Conservation (phyloP, 2,888 invertebrate genomes). For the Nemapogon koenigi region DNA sequence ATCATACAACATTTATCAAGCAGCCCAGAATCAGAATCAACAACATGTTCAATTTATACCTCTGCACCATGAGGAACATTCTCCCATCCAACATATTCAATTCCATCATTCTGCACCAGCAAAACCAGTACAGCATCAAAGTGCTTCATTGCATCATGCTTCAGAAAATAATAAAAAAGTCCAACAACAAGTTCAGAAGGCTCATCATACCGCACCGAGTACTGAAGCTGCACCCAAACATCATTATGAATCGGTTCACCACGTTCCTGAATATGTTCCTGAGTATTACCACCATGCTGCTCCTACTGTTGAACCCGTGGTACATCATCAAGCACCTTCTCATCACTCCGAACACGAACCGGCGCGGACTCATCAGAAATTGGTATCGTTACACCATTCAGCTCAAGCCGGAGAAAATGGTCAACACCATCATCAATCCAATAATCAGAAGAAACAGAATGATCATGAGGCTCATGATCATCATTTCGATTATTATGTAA, state of each 20-base stretch:
- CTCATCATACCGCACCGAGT: background rate
- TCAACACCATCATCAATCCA: no score
- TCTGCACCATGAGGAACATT: no score
- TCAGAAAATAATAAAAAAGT: background rate
- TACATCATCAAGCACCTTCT: slow-evolving; percentile 14
- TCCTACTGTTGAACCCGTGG: slow-evolving; percentile 15
- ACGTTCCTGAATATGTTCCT: background rate
- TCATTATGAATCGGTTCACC: slow-evolving; percentile 4
- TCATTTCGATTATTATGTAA: slow-evolving; percentile 54
- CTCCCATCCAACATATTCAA: no score
- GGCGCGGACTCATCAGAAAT: slow-evolving; percentile 16
- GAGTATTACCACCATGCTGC: slow-evolving; percentile 16
- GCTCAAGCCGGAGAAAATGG: no score
- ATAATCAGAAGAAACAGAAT: slow-evolving; percentile 24
- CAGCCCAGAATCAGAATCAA: no score
- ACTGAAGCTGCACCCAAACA: slow-evolving; percentile 1
- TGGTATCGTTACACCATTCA: no score
- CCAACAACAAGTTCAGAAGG: background rate
- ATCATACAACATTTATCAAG: no score
- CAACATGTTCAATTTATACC: no score
- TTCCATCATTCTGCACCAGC: no score
- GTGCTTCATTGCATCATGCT: background rate
- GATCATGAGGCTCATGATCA: slow-evolving; percentile 19
- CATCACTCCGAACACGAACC: slow-evolving; percentile 14
- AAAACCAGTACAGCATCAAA: no score